Base-by-base conservation (phyloP, 2,113 vertebrate genomes). In the Nicator chloris region DNA sequence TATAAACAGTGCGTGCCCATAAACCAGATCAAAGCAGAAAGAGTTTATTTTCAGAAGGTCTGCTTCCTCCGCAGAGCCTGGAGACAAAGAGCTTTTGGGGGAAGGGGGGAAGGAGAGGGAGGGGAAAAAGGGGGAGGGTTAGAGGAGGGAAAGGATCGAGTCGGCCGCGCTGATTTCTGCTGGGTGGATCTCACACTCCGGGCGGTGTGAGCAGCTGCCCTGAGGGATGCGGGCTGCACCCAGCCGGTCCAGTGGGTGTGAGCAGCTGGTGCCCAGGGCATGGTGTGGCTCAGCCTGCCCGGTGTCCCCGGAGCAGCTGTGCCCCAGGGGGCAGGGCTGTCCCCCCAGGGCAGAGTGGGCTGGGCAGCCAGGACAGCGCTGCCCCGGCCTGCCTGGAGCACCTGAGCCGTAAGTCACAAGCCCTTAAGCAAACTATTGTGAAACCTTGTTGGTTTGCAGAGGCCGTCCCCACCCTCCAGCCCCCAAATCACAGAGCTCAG, bases 1-100 rank as follows among this genome's bases (percentile, higher is more conserved):
- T 97, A 96, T 97, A 98, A 98, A 98, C 98, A 98, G 95, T 96
- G 94, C 14, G 16, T 92, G 89, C 98, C 98, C 97, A 31, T 98
- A 98, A 98, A 98, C 50, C 92, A 96, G 97, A 98, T 98, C 98
- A 98, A 98, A 98, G 97, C 81, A 82, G 11, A 35, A 39, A 17
- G 88, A 97, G 97, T 97, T 97, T 95, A 97, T 97, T 97, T 97
- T 89, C 97, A 96, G 69, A 85, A 95, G 88, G 96, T 88, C 95
- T 84, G 91, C 97, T 98, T 98, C 98, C 98, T 97, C 96, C 19
- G 7, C 47, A 71, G 95, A 50, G 87, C 89, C 94, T 1, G 5
- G 79, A 96, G 96, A 97, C 96, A 97, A 96, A 96, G 92, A 84
- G 80, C 80, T 77, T 88, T 84, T 10, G 78, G 88, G 82, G 85